These are phyloP conservation scores for Kryptopterus vitreolus DNA, from an alignment of 2,797 vertebrate species.

Conservation along the genomic window DNA sequence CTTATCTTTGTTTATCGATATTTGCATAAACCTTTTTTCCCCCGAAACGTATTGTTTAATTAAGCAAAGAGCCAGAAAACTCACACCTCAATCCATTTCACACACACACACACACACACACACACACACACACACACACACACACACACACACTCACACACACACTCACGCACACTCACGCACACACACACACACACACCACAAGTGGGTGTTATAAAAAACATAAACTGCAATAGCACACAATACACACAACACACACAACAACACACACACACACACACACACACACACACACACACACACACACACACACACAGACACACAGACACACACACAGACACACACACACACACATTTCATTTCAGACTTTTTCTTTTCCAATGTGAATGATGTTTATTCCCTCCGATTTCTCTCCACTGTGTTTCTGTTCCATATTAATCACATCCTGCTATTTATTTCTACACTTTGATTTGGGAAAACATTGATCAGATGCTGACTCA, in stretches of 20 bases:
- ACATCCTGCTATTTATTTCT: background rate
- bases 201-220: constrained; percentile 28
- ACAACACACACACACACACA: constrained; percentile 19
- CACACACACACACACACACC: constrained; percentile 4
- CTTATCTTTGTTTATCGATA: constrained; percentile 44
- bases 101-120: background rate
- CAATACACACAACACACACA: background rate
- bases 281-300: constrained; percentile 1
- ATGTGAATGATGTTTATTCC: background rate
- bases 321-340: background rate
- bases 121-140: constrained; percentile 13
- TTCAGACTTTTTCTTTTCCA: background rate
- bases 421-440: background rate
- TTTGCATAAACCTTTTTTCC: constrained; percentile 45
- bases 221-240: constrained; percentile 13
- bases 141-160: constrained; percentile 9
- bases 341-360: background rate
- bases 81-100: constrained; percentile 15
- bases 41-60: constrained; percentile 57
- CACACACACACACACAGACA: no score
- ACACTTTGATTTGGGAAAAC: no score
- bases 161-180: constrained; percentile 24
- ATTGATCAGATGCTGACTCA: background rate
- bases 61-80: constrained; percentile 47
- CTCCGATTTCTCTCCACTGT: background rate